Conservation (phyloP, 2,888 invertebrate genomes). For the Drosophila demipolita region DNA sequence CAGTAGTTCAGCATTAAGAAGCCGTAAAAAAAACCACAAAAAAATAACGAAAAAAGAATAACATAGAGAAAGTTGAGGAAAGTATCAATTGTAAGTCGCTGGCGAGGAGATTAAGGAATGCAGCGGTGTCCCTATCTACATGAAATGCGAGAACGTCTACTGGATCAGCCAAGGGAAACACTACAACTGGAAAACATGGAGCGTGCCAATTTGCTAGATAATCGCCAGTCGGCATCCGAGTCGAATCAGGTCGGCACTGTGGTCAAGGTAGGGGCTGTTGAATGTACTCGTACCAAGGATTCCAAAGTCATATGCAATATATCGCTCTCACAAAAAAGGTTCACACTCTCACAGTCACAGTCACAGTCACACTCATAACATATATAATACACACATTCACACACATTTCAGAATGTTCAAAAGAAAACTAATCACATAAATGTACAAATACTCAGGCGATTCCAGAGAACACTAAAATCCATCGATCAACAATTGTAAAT, state of each 20-base stretch:
- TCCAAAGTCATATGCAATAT: conserved; percentile 68
- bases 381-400: not conserved
- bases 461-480: conserved; percentile 2
- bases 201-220: conserved; percentile 86
- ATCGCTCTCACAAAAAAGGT: conserved; percentile 3
- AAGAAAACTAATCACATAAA: not conserved
- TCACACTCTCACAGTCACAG: conserved; percentile 1
- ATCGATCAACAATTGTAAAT: conserved; percentile 56
- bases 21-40: conserved; percentile 2
- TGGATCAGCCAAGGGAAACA: conserved; percentile 89
- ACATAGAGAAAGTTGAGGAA: conserved; percentile 1
- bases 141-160: conserved; percentile 96
- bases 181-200: conserved; percentile 88
- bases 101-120: conserved; percentile 78
- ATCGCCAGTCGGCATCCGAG: conserved; percentile 85
- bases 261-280: conserved; percentile 90
- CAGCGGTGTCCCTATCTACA: conserved; percentile 94
- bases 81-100: not conserved
- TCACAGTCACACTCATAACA: conserved; percentile 2
- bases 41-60: conserved; percentile 6
- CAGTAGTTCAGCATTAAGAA: conserved; percentile 1
- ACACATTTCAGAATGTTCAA: conserved; percentile 14
- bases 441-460: conserved; percentile 6
- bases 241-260: conserved; percentile 93
- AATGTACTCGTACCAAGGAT: conserved; percentile 84